These are phyloP conservation scores for Dasysyrphus albostriatus DNA, from an alignment of 2,888 invertebrate species.

Conservation along the genomic window DNA sequence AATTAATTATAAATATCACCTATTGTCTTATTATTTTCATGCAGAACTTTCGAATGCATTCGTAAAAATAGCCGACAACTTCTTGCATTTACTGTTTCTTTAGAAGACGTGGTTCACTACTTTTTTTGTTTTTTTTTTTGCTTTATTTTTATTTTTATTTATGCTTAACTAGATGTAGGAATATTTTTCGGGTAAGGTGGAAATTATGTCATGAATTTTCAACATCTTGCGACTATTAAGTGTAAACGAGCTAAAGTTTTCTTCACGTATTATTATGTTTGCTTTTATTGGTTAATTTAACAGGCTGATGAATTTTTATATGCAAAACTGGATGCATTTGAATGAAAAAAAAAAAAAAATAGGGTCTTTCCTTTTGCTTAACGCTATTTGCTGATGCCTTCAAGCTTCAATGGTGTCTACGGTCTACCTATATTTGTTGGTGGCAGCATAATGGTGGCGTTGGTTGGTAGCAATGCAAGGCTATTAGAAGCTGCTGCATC, in stretches of 20 bases:
- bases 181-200: conserved; percentile 63
- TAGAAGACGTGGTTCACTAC: conserved; percentile 9
- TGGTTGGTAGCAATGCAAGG: not conserved
- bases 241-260: conserved; percentile 76
- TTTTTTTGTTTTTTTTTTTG: not conserved
- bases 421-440: too few species aligned
- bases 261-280: conserved; percentile 72
- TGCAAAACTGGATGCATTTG: conserved; percentile 53
- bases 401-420: not conserved
- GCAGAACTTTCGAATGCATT: too few species aligned
- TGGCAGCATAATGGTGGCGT: not conserved
- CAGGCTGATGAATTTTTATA: conserved; percentile 73
- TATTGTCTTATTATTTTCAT: too few species aligned
- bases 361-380: not conserved
- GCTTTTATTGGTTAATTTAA: conserved; percentile 72
- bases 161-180: conserved; percentile 69
- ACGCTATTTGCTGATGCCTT: not conserved
- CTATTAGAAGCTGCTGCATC: not conserved
- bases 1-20: too few species aligned
- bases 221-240: conserved; percentile 79
- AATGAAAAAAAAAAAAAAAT: not conserved
- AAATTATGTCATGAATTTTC: conserved; percentile 73
- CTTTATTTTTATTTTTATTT: conserved; percentile 39
- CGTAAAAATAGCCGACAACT: not conserved
- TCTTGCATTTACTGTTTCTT: not conserved